phyloP scores from a whole-genome alignment of 2,113 vertebrate species.

The Cynoglossus semilaevis region DNA sequence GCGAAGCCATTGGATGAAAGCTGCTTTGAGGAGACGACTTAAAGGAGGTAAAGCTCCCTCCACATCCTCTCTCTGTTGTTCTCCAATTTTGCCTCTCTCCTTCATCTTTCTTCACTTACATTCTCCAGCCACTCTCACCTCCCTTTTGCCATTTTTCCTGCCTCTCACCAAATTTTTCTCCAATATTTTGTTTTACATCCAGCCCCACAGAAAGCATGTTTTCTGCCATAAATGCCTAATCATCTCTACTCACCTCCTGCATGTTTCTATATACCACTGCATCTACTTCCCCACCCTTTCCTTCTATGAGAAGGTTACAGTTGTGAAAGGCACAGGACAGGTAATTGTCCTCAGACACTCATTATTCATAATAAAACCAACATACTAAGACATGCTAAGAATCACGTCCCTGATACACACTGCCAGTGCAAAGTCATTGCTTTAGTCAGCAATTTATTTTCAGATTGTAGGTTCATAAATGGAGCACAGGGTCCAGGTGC shows the following conservation, averaged over 20 bases:
- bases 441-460: constrained; percentile 21
- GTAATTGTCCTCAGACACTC: no score
- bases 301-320: constrained; percentile 7
- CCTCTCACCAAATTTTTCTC: constrained; percentile 35
- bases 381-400: no score
- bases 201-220: constrained; percentile 34
- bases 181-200: constrained; percentile 53
- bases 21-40: constrained; percentile 59
- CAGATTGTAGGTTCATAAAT: constrained; percentile 35
- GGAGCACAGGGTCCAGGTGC: constrained; percentile 64
- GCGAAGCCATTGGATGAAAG: constrained; percentile 61
- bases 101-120: constrained; percentile 36
- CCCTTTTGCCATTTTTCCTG: constrained; percentile 45
- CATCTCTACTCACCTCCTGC: constrained; percentile 34
- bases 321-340: constrained; percentile 28
- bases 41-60: constrained; percentile 40
- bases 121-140: constrained; percentile 41
- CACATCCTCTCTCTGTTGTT: constrained; percentile 44
- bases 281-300: constrained; percentile 25
- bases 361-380: no score
- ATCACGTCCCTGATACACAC: no score
- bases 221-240: constrained; percentile 24
- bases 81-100: constrained; percentile 42
- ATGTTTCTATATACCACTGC: constrained; percentile 18
- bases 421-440: not conserved